phyloP scores from a whole-genome alignment of 2,888 invertebrate species.

The Apodemia zela region DNA sequence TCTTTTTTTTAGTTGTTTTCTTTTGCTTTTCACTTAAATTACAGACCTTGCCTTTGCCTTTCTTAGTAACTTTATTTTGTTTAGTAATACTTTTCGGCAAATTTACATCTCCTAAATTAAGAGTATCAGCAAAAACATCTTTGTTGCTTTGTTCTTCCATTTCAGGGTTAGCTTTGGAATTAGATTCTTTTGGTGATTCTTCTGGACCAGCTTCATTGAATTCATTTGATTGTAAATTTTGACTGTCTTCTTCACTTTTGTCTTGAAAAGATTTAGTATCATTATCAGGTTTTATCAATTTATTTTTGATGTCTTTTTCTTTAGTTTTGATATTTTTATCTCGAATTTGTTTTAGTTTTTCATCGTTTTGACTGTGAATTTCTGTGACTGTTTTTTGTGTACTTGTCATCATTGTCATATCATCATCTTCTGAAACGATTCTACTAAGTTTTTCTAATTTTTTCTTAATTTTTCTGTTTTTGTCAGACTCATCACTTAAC shows the following conservation, averaged over 20 bases:
- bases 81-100: slow-evolving; percentile 20
- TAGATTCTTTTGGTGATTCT: not conserved
- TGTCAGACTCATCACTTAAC: slow-evolving; percentile 58
- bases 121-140: slow-evolving; percentile 24
- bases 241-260: not conserved
- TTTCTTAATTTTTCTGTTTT: slow-evolving; percentile 76
- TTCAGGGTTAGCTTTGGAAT: not conserved
- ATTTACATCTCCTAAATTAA: slow-evolving; percentile 22
- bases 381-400: slow-evolving; percentile 10
- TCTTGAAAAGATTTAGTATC: not conserved
- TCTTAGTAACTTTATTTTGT: slow-evolving; percentile 25
- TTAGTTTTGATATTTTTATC: not conserved
- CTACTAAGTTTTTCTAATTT: slow-evolving; percentile 79
- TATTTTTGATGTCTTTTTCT: not conserved
- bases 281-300: not conserved
- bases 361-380: not conserved
- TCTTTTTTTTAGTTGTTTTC: slow-evolving; percentile 28
- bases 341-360: not conserved
- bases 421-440: slow-evolving; percentile 72
- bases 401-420: slow-evolving; percentile 22
- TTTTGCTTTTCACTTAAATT: slow-evolving; percentile 44
- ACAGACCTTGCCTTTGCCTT: slow-evolving; percentile 33
- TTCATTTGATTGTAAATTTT: not conserved
- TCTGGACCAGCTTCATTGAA: not conserved
- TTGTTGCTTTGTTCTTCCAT: slow-evolving; percentile 8